Base-by-base conservation (phyloP, 2,888 invertebrate genomes). In the Campaea margaritaria region DNA sequence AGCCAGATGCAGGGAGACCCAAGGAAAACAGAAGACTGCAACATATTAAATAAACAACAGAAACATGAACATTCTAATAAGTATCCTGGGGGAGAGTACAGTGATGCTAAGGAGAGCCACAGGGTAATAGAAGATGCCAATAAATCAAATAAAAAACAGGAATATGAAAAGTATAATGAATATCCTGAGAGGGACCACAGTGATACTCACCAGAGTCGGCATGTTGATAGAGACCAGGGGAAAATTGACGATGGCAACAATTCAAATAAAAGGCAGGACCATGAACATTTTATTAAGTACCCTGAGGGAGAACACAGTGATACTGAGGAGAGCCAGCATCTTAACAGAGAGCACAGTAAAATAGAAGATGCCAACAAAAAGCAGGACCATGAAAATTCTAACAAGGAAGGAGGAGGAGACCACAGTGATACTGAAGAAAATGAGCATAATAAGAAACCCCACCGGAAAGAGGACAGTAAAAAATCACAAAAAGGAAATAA, bases 1-100 rank as follows among this genome's bases (percentile, higher is more conserved):
- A 58, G 75, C 62, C 53, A 50, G 1, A 59, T 53, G 55, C 57
- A 36, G 73, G 70, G 68, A 68, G 74, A 41, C 27, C 49, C 3
- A 41, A 41, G 54, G n/a, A 52, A 52, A 16, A 21, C 21, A 5
- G 41, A 54, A 7, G 47, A 44, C 58, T 68, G 50, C 9, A 48
- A 51, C n/a, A 56, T 15, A 46, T 42, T 46, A 38, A 15, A 28
- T 15, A 67, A 50, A 38, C 56, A 62, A 49, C 51, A 50, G 36
- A 61, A 36, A 47, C 55, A 48, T 42, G 31, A 52, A 31, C 16
- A 54, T n/a, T 21, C 5, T 21, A 21, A 13, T 3, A 56, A 44
- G 11, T 13, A 48, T 13, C 27, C 41, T 15, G 27, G 46, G 9
- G 55, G 15, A 44, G 3, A 44, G 9, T 2, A 9, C 31, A 28